phyloP scores from a whole-genome alignment of 2,888 invertebrate genomes.

The Steinernema carpocapsae region DNA sequence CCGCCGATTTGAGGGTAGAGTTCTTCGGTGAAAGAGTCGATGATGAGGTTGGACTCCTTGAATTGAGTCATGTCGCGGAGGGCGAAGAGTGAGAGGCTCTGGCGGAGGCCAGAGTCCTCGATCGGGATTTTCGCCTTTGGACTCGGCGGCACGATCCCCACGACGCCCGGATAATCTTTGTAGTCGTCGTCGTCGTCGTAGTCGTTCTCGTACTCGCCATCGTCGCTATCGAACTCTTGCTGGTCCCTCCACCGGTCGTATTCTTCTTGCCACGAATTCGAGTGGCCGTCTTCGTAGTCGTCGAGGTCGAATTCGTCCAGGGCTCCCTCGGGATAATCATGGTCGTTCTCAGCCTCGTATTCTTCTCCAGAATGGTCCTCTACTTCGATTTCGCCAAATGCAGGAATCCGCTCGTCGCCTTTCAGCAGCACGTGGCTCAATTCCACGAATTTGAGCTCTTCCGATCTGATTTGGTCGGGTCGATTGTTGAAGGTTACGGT shows the following conservation, averaged over 20 bases:
- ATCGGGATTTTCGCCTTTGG: background rate
- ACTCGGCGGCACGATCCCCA: background rate
- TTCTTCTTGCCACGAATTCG: background rate
- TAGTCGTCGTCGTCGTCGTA: background rate
- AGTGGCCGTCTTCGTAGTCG: slow-evolving; percentile 13
- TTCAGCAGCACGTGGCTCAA: background rate
- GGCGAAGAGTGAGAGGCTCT: background rate
- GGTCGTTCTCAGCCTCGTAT: background rate
- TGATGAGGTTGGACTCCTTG: slow-evolving; percentile 11
- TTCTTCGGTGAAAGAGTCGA: slow-evolving; percentile 13
- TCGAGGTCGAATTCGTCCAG: background rate
- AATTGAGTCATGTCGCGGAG: slow-evolving; percentile 21
- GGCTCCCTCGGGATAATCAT: background rate
- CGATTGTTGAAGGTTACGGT: background rate
- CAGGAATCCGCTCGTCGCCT: background rate
- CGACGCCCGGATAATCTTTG: background rate
- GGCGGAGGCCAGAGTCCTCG: background rate
- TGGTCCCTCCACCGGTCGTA: background rate
- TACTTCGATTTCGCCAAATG: background rate
- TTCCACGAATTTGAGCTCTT: background rate
- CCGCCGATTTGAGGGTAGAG: background rate
- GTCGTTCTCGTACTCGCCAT: slow-evolving; percentile 43
- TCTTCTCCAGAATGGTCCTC: slow-evolving; percentile 6
- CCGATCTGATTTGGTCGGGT: background rate
- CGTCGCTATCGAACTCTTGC: slow-evolving; percentile 48